These are phyloP conservation scores for Archivesica marissinica DNA, from an alignment of 1,140 invertebrate species.

Conservation along the genomic window DNA sequence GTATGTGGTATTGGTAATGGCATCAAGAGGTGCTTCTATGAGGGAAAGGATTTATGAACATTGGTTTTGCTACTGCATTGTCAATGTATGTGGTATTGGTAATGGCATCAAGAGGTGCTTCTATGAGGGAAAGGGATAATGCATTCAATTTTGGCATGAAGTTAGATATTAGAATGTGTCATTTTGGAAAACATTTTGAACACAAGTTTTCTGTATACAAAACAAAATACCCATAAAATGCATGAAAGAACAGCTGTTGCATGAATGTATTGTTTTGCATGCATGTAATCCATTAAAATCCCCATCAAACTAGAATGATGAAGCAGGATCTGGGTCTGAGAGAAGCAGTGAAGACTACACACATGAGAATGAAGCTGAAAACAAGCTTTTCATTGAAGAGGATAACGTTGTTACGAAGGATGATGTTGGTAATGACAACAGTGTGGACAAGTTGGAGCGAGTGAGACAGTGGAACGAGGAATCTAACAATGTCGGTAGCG, in stretches of 20 bases:
- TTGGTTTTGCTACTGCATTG: no score
- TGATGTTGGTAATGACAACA: background rate
- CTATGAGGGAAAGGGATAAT: no score
- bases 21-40: no score
- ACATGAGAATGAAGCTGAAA: slow-evolving; percentile 1
- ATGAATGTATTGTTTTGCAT: background rate
- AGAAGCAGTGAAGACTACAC: slow-evolving; percentile 15
- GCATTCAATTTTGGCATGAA: no score
- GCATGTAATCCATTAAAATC: background rate
- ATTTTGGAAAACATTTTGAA: no score
- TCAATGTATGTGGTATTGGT: no score
- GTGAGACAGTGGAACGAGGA: slow-evolving; percentile 15
- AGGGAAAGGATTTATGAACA: no score
- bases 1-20: no score
- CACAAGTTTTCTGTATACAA: no score
- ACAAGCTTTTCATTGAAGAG: slow-evolving; percentile 54
- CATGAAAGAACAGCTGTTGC: background rate
- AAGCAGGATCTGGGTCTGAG: slow-evolving; percentile 31
- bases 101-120: no score
- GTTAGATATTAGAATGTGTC: no score
- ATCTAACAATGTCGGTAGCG: background rate
- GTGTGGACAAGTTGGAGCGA: slow-evolving; percentile 28
- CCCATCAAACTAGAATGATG: background rate
- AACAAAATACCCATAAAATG: background rate
- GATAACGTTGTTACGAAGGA: background rate